Percentiles rank a stretch among this genome's conserved stretches.
Evolutionary conservation across 2,888 invertebrate species (phyloP).

Genomic region (Apotomis betuletana): DNA sequence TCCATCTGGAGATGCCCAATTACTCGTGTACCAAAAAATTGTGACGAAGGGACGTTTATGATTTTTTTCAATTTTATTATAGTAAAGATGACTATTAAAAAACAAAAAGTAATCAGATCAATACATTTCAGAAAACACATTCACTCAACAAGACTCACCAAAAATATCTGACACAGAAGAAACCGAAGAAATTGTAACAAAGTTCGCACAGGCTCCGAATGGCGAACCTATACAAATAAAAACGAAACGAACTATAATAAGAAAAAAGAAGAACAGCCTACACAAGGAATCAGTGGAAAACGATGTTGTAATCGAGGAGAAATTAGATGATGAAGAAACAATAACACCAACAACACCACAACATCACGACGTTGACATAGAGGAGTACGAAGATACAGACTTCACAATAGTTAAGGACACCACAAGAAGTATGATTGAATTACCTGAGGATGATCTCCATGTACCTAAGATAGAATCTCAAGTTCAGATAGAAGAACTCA

Average conservation of each 20-base stretch:
- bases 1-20: too few species aligned
- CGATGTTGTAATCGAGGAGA: constrained; percentile 81
- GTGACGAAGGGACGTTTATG: too few species aligned
- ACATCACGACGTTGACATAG: constrained; percentile 67
- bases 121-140: constrained; percentile 62
- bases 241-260: constrained; percentile 82
- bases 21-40: too few species aligned
- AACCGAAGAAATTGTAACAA: constrained; percentile 85
- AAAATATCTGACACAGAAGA: constrained; percentile 79
- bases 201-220: constrained; percentile 79
- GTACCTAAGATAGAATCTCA: constrained; percentile 63
- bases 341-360: constrained; percentile 41
- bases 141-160: constrained; percentile 54
- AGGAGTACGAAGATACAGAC: constrained; percentile 68
- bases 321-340: constrained; percentile 55
- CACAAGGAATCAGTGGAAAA: constrained; percentile 58
- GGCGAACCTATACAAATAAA: constrained; percentile 81
- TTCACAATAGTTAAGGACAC: constrained; percentile 48
- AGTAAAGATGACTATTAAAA: neutral
- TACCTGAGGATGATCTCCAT: constrained; percentile 63
- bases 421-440: constrained; percentile 66
- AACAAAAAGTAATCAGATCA: constrained; percentile 8
- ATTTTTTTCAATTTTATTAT: too few species aligned
- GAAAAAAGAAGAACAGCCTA: constrained; percentile 67
- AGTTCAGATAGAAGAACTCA: constrained; percentile 66